Evolutionary conservation across 2,113 vertebrate genomes (phyloP).

Genomic region (Heterocephalus glaber): DNA sequence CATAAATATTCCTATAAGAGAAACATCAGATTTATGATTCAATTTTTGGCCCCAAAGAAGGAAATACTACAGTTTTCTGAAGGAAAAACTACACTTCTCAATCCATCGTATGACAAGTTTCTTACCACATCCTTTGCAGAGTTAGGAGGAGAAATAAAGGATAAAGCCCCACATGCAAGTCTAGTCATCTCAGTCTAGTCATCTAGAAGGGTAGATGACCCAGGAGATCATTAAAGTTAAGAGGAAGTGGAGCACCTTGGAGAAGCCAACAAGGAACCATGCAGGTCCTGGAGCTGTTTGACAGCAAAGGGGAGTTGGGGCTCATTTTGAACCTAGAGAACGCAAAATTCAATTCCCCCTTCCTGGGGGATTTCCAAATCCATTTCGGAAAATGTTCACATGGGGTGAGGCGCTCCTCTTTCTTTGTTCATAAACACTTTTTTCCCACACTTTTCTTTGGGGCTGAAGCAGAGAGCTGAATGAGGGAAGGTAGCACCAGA

Average conservation of each 20-base stretch:
- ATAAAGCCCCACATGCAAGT: not conserved
- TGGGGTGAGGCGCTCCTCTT: slow-evolving; percentile 64
- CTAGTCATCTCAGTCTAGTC: not conserved
- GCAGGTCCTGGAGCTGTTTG: slow-evolving; percentile 19
- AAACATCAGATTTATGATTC: slow-evolving; percentile 38
- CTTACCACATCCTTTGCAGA: not conserved
- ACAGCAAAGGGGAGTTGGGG: slow-evolving; percentile 65
- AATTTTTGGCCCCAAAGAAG: not conserved
- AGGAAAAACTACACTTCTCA: not conserved
- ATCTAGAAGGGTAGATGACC: not conserved
- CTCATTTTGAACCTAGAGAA: slow-evolving; percentile 74
- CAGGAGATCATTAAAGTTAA: not conserved
- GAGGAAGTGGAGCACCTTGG: not conserved
- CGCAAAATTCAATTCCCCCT: slow-evolving; percentile 52
- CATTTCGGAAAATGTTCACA: slow-evolving; percentile 55
- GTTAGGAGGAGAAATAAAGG: not conserved
- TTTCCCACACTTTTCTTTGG: not conserved
- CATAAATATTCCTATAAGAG: slow-evolving; percentile 68
- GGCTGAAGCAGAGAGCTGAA: not conserved
- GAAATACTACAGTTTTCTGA: not conserved
- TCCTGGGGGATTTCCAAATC: slow-evolving; percentile 66
- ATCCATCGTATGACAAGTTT: not conserved
- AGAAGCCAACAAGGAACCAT: not conserved
- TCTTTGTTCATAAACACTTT: not conserved
- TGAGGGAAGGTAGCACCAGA: accelerated